Percentiles rank a stretch among this genome's conserved stretches.
Conservation (phyloP, 2,888 invertebrate genomes). For the Colletes collaris region DNA sequence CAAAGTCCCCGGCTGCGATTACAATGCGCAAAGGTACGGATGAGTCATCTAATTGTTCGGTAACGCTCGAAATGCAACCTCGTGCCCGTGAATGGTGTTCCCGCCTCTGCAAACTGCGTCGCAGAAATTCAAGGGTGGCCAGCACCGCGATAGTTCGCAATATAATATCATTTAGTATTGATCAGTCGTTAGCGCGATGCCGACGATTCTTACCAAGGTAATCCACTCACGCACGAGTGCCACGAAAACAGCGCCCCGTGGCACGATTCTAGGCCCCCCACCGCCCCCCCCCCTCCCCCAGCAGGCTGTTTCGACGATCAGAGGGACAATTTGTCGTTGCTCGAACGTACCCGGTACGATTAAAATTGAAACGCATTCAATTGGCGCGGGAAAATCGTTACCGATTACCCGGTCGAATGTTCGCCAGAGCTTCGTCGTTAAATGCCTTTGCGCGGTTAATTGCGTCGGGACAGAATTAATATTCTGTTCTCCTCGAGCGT, state of each 20-base stretch:
- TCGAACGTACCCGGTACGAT: slow-evolving; percentile 26
- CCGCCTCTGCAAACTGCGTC: slow-evolving; percentile 28
- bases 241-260: slow-evolving; percentile 26
- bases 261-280: neutral
- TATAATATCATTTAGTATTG: slow-evolving; percentile 58
- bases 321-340: slow-evolving; percentile 26
- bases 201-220: slow-evolving; percentile 47
- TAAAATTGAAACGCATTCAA: slow-evolving; percentile 43
- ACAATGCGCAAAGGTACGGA: slow-evolving; percentile 16
- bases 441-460: slow-evolving; percentile 33
- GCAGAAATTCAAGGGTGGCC: slow-evolving; percentile 53
- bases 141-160: slow-evolving; percentile 26
- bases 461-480: slow-evolving; percentile 9
- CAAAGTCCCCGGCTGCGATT: slow-evolving; percentile 9
- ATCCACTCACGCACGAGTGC: slow-evolving; percentile 54
- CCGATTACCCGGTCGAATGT: slow-evolving; percentile 2
- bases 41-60: slow-evolving; percentile 41
- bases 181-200: slow-evolving; percentile 35
- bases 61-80: slow-evolving; percentile 3
- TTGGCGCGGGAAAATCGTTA: slow-evolving; percentile 4
- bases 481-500: slow-evolving; percentile 9
- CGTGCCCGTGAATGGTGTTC: neutral
- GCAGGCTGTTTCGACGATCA: slow-evolving; percentile 1
- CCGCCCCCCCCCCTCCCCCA: no score
- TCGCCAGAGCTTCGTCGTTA: neutral